Base-by-base conservation (phyloP, 2,113 vertebrate genomes). In the Pogonocichla stellata region DNA sequence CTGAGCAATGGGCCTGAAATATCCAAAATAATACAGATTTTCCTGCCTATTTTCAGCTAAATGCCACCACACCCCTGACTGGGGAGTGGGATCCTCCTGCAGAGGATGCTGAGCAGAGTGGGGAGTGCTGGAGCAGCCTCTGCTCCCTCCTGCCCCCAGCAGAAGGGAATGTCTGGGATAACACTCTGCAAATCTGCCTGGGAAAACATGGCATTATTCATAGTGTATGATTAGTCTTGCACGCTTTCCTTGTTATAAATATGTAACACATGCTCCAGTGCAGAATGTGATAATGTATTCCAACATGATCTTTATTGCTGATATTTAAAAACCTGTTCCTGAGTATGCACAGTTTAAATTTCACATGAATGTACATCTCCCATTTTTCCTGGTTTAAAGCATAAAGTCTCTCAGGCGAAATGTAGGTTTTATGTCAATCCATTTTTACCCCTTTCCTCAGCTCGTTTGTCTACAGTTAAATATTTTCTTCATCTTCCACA, bases 261-360 rank as follows among this genome's bases (percentile, higher is more conserved):
- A 85, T 80, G 86, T 73, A 96, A 87, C 97, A 97, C 95, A 97
- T 97, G 96, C 77, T 96, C 80, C 69, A 91, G 95, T 82, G 87
- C 60, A 81, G 85, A 91, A 93, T 73, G 97, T 97, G 97, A 89
- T 97, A 97, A 97, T 97, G 40, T 97, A 97, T 98, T 97, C 97
- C 50, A 92, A 95, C 60, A 73, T 96, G 97, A 96, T 97, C 92
- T 98, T 98, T 97, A 96, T 95, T 97, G 92, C 80, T 97, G 96
- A 86, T 97, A 97, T 97, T 98, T 98, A 94, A 95, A 97, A 98
- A 96, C 95, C 96, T 97, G 96, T 96, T 97, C 94, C 96, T 91
- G 96, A 96, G 88, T 92, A 82, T 20, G 69, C 88, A 78, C 53
- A 62, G 85, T 88, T 93, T 92, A 78, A 94, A 93, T 92, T 93